Base-by-base conservation (phyloP, 2,888 invertebrate genomes). In the Tanypteryx hageni region DNA sequence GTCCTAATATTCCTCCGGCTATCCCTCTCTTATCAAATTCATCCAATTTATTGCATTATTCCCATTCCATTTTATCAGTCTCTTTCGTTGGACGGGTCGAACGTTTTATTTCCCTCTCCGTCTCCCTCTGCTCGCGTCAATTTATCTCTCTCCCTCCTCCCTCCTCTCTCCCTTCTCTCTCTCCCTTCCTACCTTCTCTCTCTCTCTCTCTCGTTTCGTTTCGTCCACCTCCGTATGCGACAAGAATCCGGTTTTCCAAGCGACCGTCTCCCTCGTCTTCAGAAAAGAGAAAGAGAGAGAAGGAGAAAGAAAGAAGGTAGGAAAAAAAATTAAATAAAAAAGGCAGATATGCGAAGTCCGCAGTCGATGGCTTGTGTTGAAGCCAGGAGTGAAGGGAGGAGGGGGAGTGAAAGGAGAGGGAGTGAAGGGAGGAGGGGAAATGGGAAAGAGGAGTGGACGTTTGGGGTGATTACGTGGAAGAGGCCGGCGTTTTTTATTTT, bases 221-320 rank as follows among this genome's bases (percentile, higher is more conserved):
- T 44, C 44, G 44, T 44, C 44, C 44, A 44, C 44, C 44, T 44
- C 44, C 5, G 44, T 44, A 44, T 44, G 18, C 18, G 64, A 64
- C 18, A 64, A 68, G 68, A 68, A 68, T n/a, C n/a, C 68, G 64
- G 64, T 64, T 64, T 16, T 18, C 68, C 68, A n/a, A 68, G 68
- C 2, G 68, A 9, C 68, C 68, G 68, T 22, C 22, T n/a, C 68
- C 58, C 22, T 57, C 59, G 82, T 13, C 14, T 31, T n/a, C 44
- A 4, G 13, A 44, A 82, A n/a, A 76, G 76, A n/a, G 76, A 11
- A 11, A 10, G 76, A 76, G 76, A 76, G 82, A 11, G 82, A 44
- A 44, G 31, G 31, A 31, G 44, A 22, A 14, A 13, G 85, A 44
- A 85, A 58, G 22, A n/a, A n/a, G 59, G 14, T n/a, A 81, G 81